Evolutionary conservation across 2,113 vertebrate species (phyloP).

Genomic region (Ptyas mucosa): DNA sequence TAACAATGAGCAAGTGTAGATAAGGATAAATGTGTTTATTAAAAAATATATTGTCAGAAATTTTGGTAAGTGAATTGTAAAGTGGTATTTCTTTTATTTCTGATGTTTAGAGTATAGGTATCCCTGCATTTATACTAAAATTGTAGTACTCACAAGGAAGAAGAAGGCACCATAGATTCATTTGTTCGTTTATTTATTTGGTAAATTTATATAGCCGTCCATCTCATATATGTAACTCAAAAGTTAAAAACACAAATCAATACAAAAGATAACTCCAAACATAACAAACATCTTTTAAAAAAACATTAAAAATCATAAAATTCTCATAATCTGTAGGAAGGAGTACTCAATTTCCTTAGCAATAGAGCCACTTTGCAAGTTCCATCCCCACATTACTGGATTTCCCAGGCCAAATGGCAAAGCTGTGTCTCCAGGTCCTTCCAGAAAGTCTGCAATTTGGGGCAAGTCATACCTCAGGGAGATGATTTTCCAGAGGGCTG

Average conservation of each 20-base stretch:
- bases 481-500: not conserved
- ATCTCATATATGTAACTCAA: not conserved
- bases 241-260: not conserved
- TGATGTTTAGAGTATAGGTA: not conserved
- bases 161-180: not conserved
- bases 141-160: not conserved
- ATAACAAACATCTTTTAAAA: not conserved
- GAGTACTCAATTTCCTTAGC: not conserved
- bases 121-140: not conserved
- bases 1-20: not conserved
- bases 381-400: not conserved
- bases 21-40: not conserved
- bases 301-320: not conserved
- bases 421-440: not conserved
- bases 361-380: not conserved
- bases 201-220: not conserved
- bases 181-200: not conserved
- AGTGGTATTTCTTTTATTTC: not conserved
- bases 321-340: not conserved
- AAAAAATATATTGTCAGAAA: not conserved
- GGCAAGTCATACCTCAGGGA: not conserved
- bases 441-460: not conserved
- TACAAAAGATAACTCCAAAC: not conserved
- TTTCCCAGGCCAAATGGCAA: not conserved
- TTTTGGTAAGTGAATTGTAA: not conserved